Base-by-base conservation (phyloP, 1,140 invertebrate species). In the Sinella curviseta region DNA sequence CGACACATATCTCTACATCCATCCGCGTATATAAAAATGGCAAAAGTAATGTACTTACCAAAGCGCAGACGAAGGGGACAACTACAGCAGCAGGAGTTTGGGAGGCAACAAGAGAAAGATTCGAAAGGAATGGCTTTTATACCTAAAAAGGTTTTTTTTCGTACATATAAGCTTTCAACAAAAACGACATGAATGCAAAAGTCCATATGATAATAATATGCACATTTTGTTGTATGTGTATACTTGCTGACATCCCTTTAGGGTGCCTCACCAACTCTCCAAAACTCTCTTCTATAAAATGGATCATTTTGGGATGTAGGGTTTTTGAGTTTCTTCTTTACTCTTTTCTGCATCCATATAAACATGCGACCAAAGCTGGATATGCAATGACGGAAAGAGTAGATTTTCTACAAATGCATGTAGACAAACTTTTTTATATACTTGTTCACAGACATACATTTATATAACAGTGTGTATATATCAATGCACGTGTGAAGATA, bases 161-260 rank as follows among this genome's bases (percentile, higher is more conserved):
- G n/a, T n/a, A n/a, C 39, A 48, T 48, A 48, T 48, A 48, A 48
- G 39, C 17, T 48, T 4, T n/a, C 4, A 8, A 4, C 39, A 17
- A 17, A 48, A 17, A 8, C 17, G 39, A 48, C 4, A 48, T 4
- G 39, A 48, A 48, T 48, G 17, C 17, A 48, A 48, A 48, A 48
- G 39, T 48, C n/a, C n/a, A n/a, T n/a, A n/a, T n/a, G n/a, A n/a
- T n/a, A n/a, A n/a, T n/a, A n/a, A n/a, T n/a, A 48, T 48, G 39
- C 17, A 48, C 39, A n/a, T 48, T 48, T 48, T 48, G 39, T 17
- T 60, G 24, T n/a, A 60, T 60, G 3, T 24, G 24, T 14, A 60
- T 60, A 60, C 3, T 26, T 60, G 55, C 55, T 60, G 55, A 60
- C 55, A 60, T 60, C 55, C 55, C 55, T 60, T 60, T 60, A 60